Conservation (phyloP, 2,888 invertebrate species). For the Aricia artaxerxes region DNA sequence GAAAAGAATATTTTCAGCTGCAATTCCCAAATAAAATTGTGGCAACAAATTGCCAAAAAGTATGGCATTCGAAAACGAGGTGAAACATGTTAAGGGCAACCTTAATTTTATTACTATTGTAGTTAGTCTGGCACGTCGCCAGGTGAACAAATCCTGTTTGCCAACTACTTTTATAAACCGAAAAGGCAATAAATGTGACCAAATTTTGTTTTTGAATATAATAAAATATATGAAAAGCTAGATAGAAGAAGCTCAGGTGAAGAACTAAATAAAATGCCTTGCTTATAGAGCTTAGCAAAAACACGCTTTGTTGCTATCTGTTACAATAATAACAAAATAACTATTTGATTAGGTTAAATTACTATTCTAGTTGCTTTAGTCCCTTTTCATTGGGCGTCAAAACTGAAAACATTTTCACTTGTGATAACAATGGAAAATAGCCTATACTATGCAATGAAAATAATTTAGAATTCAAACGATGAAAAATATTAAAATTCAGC, state of each 20-base stretch:
- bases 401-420: neutral
- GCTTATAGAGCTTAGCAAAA: neutral
- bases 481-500: neutral
- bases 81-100: slow-evolving; percentile 26
- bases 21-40: neutral
- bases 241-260: neutral
- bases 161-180: slow-evolving; percentile 13
- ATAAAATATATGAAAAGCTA: neutral
- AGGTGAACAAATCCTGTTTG: slow-evolving; percentile 24
- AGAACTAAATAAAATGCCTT: neutral
- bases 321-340: neutral
- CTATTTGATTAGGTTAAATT: neutral
- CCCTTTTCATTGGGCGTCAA: neutral
- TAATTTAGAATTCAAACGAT: too few relatives aligned
- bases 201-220: neutral
- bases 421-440: too few relatives aligned
- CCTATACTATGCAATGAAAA: too few relatives aligned
- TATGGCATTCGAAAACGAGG: slow-evolving; percentile 24
- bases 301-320: neutral
- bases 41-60: slow-evolving; percentile 18
- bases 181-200: slow-evolving; percentile 18
- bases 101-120: slow-evolving; percentile 31
- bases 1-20: neutral
- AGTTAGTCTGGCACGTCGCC: slow-evolving; percentile 26
- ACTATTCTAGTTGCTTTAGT: neutral